A percentile compares a stretch with the other conserved stretches of the same genome.
phyloP scores from a whole-genome alignment of 2,113 vertebrate species.

The Patagioenas fasciata region DNA sequence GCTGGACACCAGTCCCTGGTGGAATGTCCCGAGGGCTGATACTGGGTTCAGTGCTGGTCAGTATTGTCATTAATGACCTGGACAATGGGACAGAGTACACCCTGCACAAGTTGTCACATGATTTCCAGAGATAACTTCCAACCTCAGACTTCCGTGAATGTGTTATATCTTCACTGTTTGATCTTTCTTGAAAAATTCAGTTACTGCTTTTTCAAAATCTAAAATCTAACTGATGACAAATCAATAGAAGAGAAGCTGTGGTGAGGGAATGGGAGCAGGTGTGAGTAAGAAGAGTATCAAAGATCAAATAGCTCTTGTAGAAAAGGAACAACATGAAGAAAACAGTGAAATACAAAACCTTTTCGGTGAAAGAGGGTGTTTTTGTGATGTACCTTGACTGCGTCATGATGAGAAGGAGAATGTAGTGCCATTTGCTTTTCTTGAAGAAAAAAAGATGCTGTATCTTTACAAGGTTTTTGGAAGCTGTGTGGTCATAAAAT shows the following conservation, averaged over 20 bases:
- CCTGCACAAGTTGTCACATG: background rate
- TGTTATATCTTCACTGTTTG: background rate
- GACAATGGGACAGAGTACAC: fast-evolving
- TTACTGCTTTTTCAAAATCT: background rate
- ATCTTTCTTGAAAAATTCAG: background rate
- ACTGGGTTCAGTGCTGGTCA: background rate
- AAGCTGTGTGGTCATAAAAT: background rate
- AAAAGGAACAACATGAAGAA: background rate
- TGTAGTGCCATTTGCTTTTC: background rate
- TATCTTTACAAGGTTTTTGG: background rate
- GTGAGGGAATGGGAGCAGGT: background rate
- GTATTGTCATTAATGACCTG: background rate
- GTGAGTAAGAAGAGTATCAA: background rate
- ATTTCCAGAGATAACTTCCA: background rate
- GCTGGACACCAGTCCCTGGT: background rate
- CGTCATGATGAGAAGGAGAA: background rate
- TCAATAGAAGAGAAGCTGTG: background rate
- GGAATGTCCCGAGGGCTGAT: background rate
- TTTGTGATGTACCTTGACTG: background rate
- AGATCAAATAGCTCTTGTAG: background rate
- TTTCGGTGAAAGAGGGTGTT: background rate
- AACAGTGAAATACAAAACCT: background rate
- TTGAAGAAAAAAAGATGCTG: background rate
- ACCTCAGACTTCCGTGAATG: background rate
- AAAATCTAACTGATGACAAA: background rate